phyloP scores from a whole-genome alignment of 2,113 vertebrate genomes.

The Semnopithecus entellus region DNA sequence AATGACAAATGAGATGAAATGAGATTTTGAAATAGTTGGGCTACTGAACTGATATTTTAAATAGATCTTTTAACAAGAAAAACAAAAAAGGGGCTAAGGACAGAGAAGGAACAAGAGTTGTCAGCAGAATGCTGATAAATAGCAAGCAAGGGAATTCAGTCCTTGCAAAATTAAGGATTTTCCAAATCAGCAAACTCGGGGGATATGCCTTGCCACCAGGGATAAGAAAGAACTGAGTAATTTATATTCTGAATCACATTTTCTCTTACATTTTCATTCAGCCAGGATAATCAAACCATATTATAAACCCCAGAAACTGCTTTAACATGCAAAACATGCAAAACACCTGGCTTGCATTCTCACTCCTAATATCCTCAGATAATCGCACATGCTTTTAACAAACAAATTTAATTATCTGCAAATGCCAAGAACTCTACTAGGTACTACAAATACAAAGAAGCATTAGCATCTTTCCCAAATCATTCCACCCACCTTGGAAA shows the following conservation, averaged over 20 bases:
- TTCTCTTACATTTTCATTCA: conserved; percentile 56
- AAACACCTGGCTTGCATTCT: conserved; percentile 22
- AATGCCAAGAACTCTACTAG: background rate
- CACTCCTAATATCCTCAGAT: conserved; percentile 4
- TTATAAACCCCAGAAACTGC: conserved; percentile 35
- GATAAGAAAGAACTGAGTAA: conserved; percentile 49
- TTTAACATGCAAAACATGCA: conserved; percentile 31
- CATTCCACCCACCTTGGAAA: background rate
- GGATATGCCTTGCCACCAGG: conserved; percentile 34
- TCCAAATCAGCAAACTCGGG: conserved; percentile 68
- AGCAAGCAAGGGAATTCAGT: conserved; percentile 64
- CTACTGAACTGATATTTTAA: conserved; percentile 47
- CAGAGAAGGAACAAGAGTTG: conserved; percentile 52
- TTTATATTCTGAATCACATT: conserved; percentile 60
- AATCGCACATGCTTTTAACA: conserved; percentile 36
- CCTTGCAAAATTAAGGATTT: conserved; percentile 66
- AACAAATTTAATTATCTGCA: conserved; percentile 18
- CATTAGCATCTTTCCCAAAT: background rate
- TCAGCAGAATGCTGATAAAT: conserved; percentile 71
- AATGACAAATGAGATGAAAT: conserved; percentile 67
- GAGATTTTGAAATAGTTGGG: conserved; percentile 65
- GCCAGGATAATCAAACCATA: conserved; percentile 26
- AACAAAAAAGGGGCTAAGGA: conserved; percentile 44
- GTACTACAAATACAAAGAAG: conserved; percentile 1
- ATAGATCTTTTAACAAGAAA: conserved; percentile 62